Evolutionary conservation across 64 coral and sea anemone genomes (phyloP).

Genomic region (Trachythela sp.): DNA sequence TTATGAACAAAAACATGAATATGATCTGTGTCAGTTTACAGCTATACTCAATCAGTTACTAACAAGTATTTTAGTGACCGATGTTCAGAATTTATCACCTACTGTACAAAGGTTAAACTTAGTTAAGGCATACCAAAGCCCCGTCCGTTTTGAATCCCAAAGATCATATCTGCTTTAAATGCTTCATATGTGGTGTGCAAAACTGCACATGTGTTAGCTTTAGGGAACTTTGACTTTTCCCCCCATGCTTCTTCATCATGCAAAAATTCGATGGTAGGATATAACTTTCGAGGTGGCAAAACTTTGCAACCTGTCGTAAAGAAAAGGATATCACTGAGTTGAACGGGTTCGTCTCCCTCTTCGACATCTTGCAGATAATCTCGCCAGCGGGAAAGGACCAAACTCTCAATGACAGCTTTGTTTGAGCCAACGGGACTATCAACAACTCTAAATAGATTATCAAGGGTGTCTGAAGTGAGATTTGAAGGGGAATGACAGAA

Average conservation of each 20-base stretch:
- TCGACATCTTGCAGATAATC: background rate
- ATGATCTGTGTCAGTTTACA: background rate
- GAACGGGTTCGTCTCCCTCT: background rate
- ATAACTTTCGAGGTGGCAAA: background rate
- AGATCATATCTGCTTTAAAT: conserved; percentile 55
- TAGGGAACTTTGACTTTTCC: background rate
- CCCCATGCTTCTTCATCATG: background rate
- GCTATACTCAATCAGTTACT: background rate
- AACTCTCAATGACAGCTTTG: background rate
- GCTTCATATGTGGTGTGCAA: conserved; percentile 30
- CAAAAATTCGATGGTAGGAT: background rate
- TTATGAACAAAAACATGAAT: too few relatives aligned
- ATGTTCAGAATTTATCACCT: background rate
- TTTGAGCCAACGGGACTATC: background rate
- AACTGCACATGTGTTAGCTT: background rate
- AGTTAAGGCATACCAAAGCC: conserved; percentile 31
- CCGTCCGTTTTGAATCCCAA: conserved; percentile 41
- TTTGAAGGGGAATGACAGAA: conserved; percentile 47
- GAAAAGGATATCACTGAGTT: background rate
- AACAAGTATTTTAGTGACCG: background rate
- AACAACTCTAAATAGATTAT: background rate
- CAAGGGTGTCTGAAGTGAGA: background rate
- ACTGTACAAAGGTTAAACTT: background rate
- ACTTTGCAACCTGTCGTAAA: background rate
- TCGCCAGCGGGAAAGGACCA: background rate